Percentiles rank a stretch among this genome's conserved stretches.
These are phyloP conservation scores for Neodiprion lecontei DNA, from an alignment of 1,140 invertebrate genomes.

Conservation along the genomic window DNA sequence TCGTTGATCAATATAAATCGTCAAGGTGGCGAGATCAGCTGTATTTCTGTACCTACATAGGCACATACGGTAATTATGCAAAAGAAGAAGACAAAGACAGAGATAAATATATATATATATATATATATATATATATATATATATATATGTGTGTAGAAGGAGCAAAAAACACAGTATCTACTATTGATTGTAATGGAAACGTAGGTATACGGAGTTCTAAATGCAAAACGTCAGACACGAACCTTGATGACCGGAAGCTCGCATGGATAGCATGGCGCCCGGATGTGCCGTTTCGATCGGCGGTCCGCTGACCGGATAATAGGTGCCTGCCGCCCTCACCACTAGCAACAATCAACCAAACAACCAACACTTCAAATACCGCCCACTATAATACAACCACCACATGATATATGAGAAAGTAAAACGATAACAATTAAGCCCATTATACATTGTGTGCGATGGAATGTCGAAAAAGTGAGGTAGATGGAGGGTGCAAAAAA, in stretches of 20 bases:
- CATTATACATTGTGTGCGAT: constrained; percentile 29
- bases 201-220: constrained; percentile 36
- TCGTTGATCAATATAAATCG: no score
- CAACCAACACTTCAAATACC: constrained; percentile 64
- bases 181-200: no score
- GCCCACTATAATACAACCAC: constrained; percentile 44
- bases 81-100: no score
- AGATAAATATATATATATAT: no score
- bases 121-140: no score
- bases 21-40: no score
- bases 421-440: constrained; percentile 34
- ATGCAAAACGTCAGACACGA: constrained; percentile 55
- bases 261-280: constrained; percentile 64
- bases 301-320: constrained; percentile 87
- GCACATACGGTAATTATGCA: no score
- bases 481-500: neutral
- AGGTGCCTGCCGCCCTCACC: constrained; percentile 92
- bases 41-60: no score
- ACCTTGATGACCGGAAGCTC: constrained; percentile 64
- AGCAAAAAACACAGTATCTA: constrained; percentile 11
- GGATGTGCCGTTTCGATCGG: constrained; percentile 63
- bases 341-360: constrained; percentile 77
- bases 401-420: constrained; percentile 32
- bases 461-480: constrained; percentile 18
- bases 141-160: neutral